Evolutionary conservation across 2,888 invertebrate genomes (phyloP), one percentile per base, ranked within the genome.

Genomic region (Drosophila greeni): DNA sequence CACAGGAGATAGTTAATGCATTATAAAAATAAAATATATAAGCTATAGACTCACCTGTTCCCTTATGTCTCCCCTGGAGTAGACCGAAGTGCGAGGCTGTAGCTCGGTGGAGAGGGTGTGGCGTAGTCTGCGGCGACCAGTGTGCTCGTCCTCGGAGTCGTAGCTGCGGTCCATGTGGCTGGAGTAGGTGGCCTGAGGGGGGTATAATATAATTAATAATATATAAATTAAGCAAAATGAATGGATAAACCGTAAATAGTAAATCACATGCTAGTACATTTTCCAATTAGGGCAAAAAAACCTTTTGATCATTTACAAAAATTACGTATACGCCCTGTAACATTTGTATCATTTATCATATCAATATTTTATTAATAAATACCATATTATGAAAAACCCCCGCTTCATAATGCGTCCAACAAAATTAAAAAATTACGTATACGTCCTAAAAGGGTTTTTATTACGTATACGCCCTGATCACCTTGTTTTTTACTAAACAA

Each of bases 51-150:
- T 75, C 57, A 89, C 88, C 86, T 97, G 97, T 87, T 97, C 97
- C 79, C 95, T 92, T 89, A 97, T 96, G 90, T 86, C 92, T 87
- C 92, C 92, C 86, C 96, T 94, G 67, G 96, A 96, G 90, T 97
- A 97, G 84, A 94, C 89, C 12, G 89, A 88, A 49, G 89, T 85
- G 72, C 86, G 87, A 55, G 88, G 87, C 73, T 87, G 88, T 34
- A 86, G 71, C 74, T 88, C 88, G 64, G 88, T 86, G 66, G 91
- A 91, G 88, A 89, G 90, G 86, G 91, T 90, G 29, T 86, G 86
- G 88, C 90, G 90, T 87, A 91, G 90, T 87, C 92, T 90, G 87
- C 92, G 91, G 86, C 93, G 91, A 84, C 93, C 92, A 91, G 93
- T 93, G 90, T 92, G 92, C 88, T 94, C 94, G 91, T 94, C 94